These are phyloP conservation scores for Sylvicola cinctus DNA, from an alignment of 2,888 invertebrate species.

Conservation along the genomic window DNA sequence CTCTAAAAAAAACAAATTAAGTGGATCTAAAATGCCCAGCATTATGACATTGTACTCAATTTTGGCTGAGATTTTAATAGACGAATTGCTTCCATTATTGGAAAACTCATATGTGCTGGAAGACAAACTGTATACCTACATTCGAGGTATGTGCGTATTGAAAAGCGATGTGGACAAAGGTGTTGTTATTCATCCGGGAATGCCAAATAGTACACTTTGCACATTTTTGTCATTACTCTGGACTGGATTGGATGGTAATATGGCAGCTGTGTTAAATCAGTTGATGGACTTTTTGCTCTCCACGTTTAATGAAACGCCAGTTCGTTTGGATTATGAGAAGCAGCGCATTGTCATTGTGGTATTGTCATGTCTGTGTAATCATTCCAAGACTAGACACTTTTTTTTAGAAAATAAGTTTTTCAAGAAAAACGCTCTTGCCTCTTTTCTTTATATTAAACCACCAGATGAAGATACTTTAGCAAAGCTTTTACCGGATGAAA, in stretches of 20 bases:
- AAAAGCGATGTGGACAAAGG: slow-evolving; percentile 7
- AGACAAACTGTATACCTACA: slow-evolving; percentile 36
- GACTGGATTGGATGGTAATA: slow-evolving; percentile 23
- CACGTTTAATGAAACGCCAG: slow-evolving; percentile 13
- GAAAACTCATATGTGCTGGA: slow-evolving; percentile 49
- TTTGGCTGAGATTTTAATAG: slow-evolving; percentile 31
- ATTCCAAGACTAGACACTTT: slow-evolving; percentile 29
- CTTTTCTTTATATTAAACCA: slow-evolving; percentile 22
- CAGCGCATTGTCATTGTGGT: slow-evolving; percentile 27
- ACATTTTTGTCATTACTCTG: slow-evolving; percentile 20
- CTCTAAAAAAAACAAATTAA: slow-evolving; percentile 5
- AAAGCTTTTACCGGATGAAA: slow-evolving; percentile 18
- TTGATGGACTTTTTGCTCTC: slow-evolving; percentile 6
- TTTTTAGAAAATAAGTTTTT: slow-evolving; percentile 29
- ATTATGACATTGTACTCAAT: slow-evolving; percentile 32
- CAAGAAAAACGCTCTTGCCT: slow-evolving; percentile 24
- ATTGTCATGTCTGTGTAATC: slow-evolving; percentile 27
- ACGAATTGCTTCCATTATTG: slow-evolving; percentile 37
- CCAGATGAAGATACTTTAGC: slow-evolving; percentile 22
- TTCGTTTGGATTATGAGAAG: slow-evolving; percentile 18
- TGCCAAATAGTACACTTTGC: slow-evolving; percentile 16
- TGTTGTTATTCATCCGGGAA: slow-evolving; percentile 10
- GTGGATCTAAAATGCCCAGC: slow-evolving; percentile 13
- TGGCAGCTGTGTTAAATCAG: slow-evolving; percentile 16
- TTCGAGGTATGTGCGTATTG: slow-evolving; percentile 14